Evolutionary conservation across 2,888 invertebrate species (phyloP).

Genomic region (Thera obeliscata): DNA sequence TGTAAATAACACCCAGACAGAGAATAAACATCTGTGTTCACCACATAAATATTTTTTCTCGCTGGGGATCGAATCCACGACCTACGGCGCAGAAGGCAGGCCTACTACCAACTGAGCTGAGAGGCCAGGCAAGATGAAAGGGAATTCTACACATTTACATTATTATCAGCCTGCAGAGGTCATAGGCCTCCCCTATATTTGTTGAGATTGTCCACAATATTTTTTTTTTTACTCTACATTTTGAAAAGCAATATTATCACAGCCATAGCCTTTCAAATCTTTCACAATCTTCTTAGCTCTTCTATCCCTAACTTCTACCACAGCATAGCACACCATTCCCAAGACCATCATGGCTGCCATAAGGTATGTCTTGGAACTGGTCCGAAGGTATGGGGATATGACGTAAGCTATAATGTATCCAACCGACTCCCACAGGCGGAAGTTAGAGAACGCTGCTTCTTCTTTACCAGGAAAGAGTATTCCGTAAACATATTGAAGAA

Average conservation of each 20-base stretch:
- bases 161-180: too few relatives aligned
- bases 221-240: slow-evolving; percentile 56
- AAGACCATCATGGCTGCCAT: slow-evolving; percentile 72
- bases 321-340: slow-evolving; percentile 82
- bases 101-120: too few relatives aligned
- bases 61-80: too few relatives aligned
- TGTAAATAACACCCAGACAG: too few relatives aligned
- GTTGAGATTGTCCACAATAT: too few relatives aligned
- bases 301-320: slow-evolving; percentile 65
- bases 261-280: slow-evolving; percentile 49
- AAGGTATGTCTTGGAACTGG: slow-evolving; percentile 81
- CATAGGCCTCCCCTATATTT: too few relatives aligned
- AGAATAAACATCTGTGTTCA: too few relatives aligned
- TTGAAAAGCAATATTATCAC: slow-evolving; percentile 71
- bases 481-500: slow-evolving; percentile 69
- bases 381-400: slow-evolving; percentile 81
- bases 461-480: slow-evolving; percentile 85
- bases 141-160: too few relatives aligned
- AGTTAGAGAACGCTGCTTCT: slow-evolving; percentile 89
- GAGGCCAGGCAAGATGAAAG: too few relatives aligned
- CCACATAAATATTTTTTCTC: too few relatives aligned
- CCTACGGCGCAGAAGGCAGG: too few relatives aligned
- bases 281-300: slow-evolving; percentile 49
- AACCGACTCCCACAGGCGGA: slow-evolving; percentile 87
- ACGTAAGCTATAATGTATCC: slow-evolving; percentile 87